phyloP scores from a whole-genome alignment of 2,888 invertebrate species.

The Cyaniris semiargus region DNA sequence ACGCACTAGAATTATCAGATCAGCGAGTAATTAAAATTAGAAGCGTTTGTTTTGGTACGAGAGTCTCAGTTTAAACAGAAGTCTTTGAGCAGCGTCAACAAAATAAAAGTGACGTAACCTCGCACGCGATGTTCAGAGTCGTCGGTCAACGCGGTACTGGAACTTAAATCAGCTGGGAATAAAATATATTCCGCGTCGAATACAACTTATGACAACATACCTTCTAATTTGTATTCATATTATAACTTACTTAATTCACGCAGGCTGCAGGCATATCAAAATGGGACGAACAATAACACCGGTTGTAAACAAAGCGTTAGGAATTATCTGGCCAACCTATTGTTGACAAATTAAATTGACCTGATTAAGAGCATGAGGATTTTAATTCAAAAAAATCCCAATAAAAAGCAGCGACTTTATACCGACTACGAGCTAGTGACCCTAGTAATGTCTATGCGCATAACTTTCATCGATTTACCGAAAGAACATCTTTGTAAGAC shows the following conservation, averaged over 20 bases:
- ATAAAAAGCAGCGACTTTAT: no score
- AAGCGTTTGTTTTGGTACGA: conserved; percentile 41
- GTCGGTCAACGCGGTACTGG: conserved; percentile 37
- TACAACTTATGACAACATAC: background rate
- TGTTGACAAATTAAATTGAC: background rate
- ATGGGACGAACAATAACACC: background rate
- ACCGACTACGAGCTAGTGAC: background rate
- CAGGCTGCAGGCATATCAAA: background rate
- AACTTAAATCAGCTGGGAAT: conserved; percentile 16
- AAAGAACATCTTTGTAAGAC: background rate
- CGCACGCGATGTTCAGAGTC: conserved; percentile 40
- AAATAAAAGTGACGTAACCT: conserved; percentile 66
- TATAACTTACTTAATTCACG: background rate
- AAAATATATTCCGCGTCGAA: conserved; percentile 12
- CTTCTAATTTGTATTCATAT: conserved; percentile 15
- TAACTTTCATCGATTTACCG: background rate
- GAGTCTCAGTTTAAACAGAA: no score
- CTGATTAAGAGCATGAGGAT: background rate
- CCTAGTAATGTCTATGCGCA: background rate
- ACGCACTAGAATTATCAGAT: background rate
- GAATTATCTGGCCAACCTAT: background rate
- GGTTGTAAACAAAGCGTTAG: background rate
- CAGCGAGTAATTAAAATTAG: background rate
- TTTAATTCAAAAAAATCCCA: no score
- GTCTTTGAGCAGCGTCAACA: conserved; percentile 42